Percentiles rank a stretch among this genome's conserved stretches.
phyloP scores from a whole-genome alignment of 2,888 invertebrate genomes.

The Eurytoma californica region DNA sequence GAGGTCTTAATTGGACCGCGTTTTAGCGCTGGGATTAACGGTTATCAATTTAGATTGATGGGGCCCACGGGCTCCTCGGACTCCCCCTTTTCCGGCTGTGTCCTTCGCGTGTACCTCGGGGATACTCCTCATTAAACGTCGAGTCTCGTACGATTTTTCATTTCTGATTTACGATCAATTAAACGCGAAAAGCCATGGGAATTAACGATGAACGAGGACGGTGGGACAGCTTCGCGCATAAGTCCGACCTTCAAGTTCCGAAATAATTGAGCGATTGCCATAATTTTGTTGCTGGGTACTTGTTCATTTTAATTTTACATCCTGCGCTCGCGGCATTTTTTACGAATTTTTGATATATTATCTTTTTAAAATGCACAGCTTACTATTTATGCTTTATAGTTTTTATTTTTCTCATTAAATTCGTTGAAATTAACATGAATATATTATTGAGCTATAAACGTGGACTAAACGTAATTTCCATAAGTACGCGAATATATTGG shows the following conservation, averaged over 20 bases:
- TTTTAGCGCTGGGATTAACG: constrained; percentile 36
- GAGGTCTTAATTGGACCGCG: constrained; percentile 39
- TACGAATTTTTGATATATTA: no score
- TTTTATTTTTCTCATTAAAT: no score
- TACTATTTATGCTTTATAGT: no score
- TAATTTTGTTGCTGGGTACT: no score
- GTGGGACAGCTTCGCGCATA: not conserved
- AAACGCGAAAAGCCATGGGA: not conserved
- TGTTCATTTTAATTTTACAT: not conserved
- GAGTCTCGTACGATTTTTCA: not conserved
- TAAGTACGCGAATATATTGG: no score
- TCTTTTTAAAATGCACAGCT: no score
- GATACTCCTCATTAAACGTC: constrained; percentile 27
- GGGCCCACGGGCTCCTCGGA: no score
- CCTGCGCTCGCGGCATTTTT: not conserved
- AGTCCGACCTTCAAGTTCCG: not conserved
- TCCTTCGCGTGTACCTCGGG: constrained; percentile 10
- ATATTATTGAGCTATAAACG: no score
- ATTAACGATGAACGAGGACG: not conserved
- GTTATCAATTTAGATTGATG: constrained; percentile 50
- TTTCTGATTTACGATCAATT: constrained; percentile 39
- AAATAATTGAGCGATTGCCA: not conserved
- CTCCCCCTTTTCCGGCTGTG: constrained; percentile 10
- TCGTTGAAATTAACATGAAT: no score
- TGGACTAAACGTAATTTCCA: no score